Conservation (phyloP, 1,140 invertebrate genomes). For the Ectropis grisescens region DNA sequence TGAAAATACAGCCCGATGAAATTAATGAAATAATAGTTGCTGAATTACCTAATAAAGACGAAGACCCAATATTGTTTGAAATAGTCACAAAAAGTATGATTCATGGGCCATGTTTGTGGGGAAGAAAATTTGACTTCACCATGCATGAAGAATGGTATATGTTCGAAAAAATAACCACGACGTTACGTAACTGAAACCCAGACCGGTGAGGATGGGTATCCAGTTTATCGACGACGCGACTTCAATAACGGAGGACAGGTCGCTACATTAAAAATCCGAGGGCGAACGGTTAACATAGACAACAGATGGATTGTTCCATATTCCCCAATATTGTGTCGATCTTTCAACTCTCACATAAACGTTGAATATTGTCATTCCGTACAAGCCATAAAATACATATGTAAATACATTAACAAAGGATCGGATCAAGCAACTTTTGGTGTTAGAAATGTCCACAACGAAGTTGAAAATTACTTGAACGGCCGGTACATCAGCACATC, state of each 20-base stretch:
- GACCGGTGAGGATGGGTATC: no score
- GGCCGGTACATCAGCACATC: conserved; percentile 19
- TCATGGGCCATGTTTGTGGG: conserved; percentile 10
- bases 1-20: conserved; percentile 23
- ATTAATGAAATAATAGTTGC: conserved; percentile 53
- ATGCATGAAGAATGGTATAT: conserved; percentile 12
- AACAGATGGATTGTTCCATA: conserved; percentile 11
- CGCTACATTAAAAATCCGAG: conserved; percentile 4
- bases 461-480: not conserved
- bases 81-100: not conserved
- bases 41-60: conserved; percentile 50
- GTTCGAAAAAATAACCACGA: conserved; percentile 14
- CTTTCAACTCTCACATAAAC: conserved; percentile 1
- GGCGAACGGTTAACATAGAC: conserved; percentile 7
- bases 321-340: conserved; percentile 27
- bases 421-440: not conserved
- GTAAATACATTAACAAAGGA: no score
- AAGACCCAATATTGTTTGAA: conserved; percentile 21
- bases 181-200: conserved; percentile 11
- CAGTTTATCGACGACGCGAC: conserved; percentile 14
- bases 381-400: no score
- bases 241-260: conserved; percentile 10
- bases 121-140: conserved; percentile 8
- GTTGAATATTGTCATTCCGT: conserved; percentile 9
- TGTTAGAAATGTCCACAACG: not conserved